A percentile compares a stretch with the other conserved stretches of the same genome.
These are phyloP conservation scores for Dryococelus australis DNA, from an alignment of 2,888 invertebrate species.

Conservation along the genomic window DNA sequence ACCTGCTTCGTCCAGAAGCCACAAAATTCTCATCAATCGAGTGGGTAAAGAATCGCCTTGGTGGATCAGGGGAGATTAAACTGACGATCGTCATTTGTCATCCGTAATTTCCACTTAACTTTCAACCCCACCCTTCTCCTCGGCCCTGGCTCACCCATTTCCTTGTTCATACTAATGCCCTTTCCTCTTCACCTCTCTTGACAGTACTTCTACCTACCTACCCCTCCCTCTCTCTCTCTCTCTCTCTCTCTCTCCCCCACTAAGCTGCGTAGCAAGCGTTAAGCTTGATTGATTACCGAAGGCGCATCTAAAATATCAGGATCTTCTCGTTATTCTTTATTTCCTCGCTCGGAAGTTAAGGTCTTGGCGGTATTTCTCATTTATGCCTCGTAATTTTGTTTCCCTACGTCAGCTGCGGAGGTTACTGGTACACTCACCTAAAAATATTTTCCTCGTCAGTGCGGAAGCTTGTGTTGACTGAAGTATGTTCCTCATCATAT, in stretches of 20 bases:
- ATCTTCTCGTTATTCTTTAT: background rate
- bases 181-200: background rate
- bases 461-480: too few species aligned
- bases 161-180: background rate
- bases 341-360: background rate
- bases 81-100: constrained; percentile 8
- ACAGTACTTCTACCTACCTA: background rate
- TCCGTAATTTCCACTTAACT: background rate
- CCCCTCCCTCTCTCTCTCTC: too few species aligned
- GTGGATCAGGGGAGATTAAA: background rate
- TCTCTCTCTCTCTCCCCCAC: too few species aligned
- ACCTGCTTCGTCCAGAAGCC: background rate
- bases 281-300: constrained; percentile 16
- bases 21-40: background rate
- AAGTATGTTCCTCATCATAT: too few species aligned
- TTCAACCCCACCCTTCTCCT: background rate
- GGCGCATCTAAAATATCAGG: background rate
- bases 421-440: too few species aligned
- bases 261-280: background rate
- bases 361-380: background rate
- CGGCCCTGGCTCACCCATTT: background rate
- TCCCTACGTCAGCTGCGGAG: too few species aligned
- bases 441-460: too few species aligned
- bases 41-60: background rate
- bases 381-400: too few species aligned